Conservation (phyloP, 2,888 invertebrate species). For the Rhagonycha lutea region DNA sequence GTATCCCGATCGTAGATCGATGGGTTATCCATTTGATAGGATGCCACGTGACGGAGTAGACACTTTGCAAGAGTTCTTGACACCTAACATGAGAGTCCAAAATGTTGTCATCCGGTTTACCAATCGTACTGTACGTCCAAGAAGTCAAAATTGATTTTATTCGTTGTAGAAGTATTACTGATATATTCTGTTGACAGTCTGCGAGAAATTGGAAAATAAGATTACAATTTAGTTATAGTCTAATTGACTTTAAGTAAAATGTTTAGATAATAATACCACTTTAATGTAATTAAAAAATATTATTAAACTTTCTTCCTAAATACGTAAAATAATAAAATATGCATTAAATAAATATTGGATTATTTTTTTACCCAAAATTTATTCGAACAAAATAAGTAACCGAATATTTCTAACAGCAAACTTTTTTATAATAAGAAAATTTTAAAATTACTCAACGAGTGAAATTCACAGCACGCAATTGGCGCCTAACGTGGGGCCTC, state of each 20-base stretch:
- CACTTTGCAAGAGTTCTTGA: conserved; percentile 65
- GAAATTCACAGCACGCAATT: no score
- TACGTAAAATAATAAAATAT: neutral
- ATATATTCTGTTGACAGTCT: neutral
- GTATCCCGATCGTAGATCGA: conserved; percentile 76
- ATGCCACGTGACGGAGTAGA: conserved; percentile 59
- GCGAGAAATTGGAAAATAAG: neutral
- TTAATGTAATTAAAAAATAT: neutral
- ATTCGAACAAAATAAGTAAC: no score
- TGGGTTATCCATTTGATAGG: conserved; percentile 82
- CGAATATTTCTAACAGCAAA: no score
- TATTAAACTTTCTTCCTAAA: neutral
- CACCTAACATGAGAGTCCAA: conserved; percentile 68
- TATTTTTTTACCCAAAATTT: no score
- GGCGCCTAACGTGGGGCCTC: no score
- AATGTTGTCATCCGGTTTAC: conserved; percentile 64
- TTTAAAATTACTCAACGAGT: no score
- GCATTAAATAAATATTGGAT: no score
- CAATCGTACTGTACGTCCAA: conserved; percentile 55
- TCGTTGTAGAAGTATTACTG: neutral
- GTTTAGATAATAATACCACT: neutral
- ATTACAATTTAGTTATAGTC: neutral
- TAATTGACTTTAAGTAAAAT: neutral
- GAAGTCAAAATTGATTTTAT: neutral
- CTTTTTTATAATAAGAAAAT: no score